A percentile compares a stretch with the other conserved stretches of the same genome.
Conservation (phyloP, 1,140 invertebrate species). For the Lutraria rhynchaena region DNA sequence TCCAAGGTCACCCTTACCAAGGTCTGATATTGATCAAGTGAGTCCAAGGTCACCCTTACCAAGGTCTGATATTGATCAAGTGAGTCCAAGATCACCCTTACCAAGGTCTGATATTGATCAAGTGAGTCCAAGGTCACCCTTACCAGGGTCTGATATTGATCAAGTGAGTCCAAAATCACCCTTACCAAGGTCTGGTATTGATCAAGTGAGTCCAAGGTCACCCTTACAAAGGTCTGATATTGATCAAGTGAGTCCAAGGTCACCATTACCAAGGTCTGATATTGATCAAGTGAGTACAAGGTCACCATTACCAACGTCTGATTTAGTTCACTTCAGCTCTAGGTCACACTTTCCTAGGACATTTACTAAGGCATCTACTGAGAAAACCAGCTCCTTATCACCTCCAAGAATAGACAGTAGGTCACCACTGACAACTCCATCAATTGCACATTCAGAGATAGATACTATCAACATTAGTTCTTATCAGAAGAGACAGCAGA, state of each 20-base stretch:
- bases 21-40: conserved; percentile 36
- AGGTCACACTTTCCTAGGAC: conserved; percentile 45
- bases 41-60: conserved; percentile 5
- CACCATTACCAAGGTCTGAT: not conserved
- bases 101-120: conserved; percentile 42
- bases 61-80: not conserved
- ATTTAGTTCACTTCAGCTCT: conserved; percentile 34
- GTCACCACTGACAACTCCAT: conserved; percentile 32
- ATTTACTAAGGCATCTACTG: no score
- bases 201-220: conserved; percentile 26
- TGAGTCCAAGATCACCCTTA: conserved; percentile 42
- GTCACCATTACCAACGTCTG: conserved; percentile 37
- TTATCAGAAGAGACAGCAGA: conserved; percentile 46
- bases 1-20: conserved; percentile 42
- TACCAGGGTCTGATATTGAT: conserved; percentile 41
- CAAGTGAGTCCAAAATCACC: conserved; percentile 16
- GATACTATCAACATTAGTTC: no score
- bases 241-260: conserved; percentile 24
- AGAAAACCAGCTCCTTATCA: no score
- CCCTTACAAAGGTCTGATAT: conserved; percentile 27
- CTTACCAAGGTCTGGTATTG: not conserved
- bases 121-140: conserved; percentile 39
- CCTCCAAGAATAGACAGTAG: conserved; percentile 16
- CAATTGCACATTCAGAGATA: no score
- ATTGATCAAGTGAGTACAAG: conserved; percentile 32